Evolutionary conservation across 2,888 invertebrate genomes (phyloP).

Genomic region (Andricus quercusramuli): DNA sequence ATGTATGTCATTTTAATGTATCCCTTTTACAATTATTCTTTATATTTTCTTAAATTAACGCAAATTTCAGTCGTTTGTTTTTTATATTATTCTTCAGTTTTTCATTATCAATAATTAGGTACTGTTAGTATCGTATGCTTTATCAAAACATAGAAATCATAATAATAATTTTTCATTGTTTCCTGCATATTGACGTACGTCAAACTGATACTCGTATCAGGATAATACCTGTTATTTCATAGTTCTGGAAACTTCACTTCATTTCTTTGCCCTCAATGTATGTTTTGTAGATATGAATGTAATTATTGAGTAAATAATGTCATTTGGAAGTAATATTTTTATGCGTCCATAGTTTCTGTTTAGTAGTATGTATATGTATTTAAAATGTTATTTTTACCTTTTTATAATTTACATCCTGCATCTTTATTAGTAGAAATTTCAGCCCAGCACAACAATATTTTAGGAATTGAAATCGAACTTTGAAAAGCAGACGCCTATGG

Average conservation of each 20-base stretch:
- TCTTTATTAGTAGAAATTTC: too few species aligned
- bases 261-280: neutral
- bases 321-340: neutral
- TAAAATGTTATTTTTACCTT: neutral
- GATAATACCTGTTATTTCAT: slow-evolving; percentile 7
- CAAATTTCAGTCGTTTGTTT: neutral
- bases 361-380: neutral
- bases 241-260: neutral
- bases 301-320: neutral
- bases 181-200: neutral
- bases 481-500: neutral
- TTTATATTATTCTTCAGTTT: neutral
- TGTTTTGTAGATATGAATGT: neutral
- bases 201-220: neutral
- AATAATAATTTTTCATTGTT: neutral
- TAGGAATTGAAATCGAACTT: neutral
- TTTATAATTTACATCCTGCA: neutral
- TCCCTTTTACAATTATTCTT: neutral
- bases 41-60: neutral
- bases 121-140: neutral
- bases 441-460: too few species aligned
- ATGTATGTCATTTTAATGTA: neutral
- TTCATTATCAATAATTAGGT: neutral
- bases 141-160: neutral
- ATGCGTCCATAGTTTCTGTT: neutral